Evolutionary conservation across 1,140 invertebrate genomes (phyloP).

Genomic region (Drosophila sp.): DNA sequence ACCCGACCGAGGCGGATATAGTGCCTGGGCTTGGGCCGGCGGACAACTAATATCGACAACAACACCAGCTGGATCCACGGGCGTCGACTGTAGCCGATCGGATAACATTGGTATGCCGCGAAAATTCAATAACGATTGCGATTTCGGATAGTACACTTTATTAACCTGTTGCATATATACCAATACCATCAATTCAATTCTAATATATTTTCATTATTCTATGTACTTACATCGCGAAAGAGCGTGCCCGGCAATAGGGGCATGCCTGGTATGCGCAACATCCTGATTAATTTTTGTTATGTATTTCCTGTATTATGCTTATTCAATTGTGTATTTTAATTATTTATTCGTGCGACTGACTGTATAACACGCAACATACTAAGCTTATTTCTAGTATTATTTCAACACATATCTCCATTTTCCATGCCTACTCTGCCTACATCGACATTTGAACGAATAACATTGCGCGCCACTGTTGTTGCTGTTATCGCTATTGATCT

Average conservation of each 20-base stretch:
- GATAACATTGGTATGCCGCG: conserved; percentile 85
- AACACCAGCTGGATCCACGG: conserved; percentile 53
- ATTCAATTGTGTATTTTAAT: conserved; percentile 30
- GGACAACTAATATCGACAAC: conserved; percentile 71
- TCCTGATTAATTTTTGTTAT: conserved; percentile 42
- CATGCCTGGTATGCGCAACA: conserved; percentile 81
- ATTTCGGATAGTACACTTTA: conserved; percentile 86
- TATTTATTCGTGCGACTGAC: conserved; percentile 29
- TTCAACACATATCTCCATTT: background rate
- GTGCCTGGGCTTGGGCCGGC: conserved; percentile 85
- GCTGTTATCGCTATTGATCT: background rate
- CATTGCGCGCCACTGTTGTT: background rate
- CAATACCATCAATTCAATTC: background rate
- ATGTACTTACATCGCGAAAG: conserved; percentile 75
- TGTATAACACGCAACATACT: conserved; percentile 34
- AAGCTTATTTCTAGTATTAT: background rate
- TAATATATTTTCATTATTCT: background rate
- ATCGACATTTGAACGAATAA: background rate
- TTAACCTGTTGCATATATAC: conserved; percentile 84
- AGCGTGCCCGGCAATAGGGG: conserved; percentile 76
- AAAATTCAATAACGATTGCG: conserved; percentile 67
- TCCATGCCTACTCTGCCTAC: conserved; percentile 22
- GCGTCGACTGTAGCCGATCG: conserved; percentile 57
- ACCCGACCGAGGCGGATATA: conserved; percentile 89
- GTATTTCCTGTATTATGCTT: conserved; percentile 14